Evolutionary conservation across 2,113 vertebrate species (phyloP).

Genomic region (Muntiacus muntjak): DNA sequence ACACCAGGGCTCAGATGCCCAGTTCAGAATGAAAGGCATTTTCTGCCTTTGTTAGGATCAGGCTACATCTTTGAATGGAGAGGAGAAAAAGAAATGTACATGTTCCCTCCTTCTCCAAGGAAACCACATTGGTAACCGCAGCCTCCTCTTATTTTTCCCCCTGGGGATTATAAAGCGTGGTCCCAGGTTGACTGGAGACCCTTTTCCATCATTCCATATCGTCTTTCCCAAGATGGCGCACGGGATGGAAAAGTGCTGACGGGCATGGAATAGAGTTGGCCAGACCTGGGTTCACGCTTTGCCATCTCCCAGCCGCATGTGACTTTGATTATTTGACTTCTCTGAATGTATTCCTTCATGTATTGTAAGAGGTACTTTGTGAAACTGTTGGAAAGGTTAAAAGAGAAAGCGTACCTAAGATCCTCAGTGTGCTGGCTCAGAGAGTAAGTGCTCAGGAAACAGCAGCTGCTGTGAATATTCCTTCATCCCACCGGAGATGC

Average conservation of each 20-base stretch:
- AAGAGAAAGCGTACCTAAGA: background rate
- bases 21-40: background rate
- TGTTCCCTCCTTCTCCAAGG: background rate
- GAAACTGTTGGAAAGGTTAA: background rate
- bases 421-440: background rate
- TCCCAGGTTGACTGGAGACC: background rate
- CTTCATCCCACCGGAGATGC: background rate
- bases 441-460: background rate
- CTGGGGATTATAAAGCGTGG: background rate
- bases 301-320: background rate
- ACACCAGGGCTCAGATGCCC: background rate
- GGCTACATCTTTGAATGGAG: background rate
- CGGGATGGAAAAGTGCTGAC: background rate
- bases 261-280: background rate
- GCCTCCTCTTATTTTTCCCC: background rate
- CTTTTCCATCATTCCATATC: background rate
- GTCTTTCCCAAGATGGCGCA: accelerated
- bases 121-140: background rate
- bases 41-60: background rate
- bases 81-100: background rate
- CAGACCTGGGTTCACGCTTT: background rate
- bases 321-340: background rate
- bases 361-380: background rate
- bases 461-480: background rate
- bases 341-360: background rate